Conservation (phyloP, 2,888 invertebrate species). For the Pegoplata infirma region DNA sequence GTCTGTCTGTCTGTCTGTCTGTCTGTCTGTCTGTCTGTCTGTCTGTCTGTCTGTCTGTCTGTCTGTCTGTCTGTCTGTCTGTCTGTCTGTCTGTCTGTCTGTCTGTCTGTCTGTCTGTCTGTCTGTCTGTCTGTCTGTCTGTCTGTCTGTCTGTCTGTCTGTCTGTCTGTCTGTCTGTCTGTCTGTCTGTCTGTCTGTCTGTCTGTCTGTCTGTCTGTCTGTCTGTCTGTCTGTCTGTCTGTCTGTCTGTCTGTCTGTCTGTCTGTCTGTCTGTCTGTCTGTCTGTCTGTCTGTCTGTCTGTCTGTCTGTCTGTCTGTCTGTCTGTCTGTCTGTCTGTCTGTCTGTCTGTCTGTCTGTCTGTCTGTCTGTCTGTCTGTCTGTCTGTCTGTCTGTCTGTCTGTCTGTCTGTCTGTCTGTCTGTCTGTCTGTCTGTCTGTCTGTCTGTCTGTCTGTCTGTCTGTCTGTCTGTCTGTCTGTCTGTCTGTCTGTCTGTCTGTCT, state of each 20-base stretch:
- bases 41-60: not conserved
- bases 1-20: not conserved
- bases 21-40: not conserved
- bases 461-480: not conserved
- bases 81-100: not conserved
- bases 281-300: not conserved
- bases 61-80: not conserved
- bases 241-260: not conserved
- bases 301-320: not conserved
- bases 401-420: not conserved
- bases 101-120: not conserved
- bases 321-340: not conserved
- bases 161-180: not conserved
- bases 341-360: not conserved
- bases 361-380: not conserved
- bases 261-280: not conserved
- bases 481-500: not conserved
- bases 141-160: not conserved
- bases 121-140: not conserved
- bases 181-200: not conserved
- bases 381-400: not conserved
- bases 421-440: not conserved
- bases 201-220: not conserved
- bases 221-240: not conserved
- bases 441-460: not conserved